Conservation (phyloP, 1,140 invertebrate genomes). For the Teleopsis dalmanni region DNA sequence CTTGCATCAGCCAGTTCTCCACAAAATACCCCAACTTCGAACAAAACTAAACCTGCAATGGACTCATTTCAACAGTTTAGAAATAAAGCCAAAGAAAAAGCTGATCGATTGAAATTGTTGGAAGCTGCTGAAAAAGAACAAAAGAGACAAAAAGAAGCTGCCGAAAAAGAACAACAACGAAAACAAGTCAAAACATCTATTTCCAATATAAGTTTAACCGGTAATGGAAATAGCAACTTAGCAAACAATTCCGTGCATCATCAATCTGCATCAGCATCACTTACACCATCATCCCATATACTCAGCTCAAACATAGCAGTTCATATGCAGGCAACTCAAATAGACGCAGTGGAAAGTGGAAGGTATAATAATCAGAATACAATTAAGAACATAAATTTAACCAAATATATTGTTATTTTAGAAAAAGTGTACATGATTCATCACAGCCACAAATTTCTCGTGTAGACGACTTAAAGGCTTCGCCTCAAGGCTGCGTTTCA, state of each 20-base stretch:
- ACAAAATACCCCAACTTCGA: slow-evolving; percentile 53
- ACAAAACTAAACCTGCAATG: slow-evolving; percentile 60
- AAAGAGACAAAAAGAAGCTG: slow-evolving; percentile 73
- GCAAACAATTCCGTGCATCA: slow-evolving; percentile 3
- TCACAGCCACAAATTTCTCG: slow-evolving; percentile 41
- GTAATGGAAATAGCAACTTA: slow-evolving; percentile 14
- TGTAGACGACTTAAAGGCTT: slow-evolving; percentile 51
- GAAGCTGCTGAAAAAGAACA: slow-evolving; percentile 76
- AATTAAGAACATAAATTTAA: not conserved
- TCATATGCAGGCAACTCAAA: slow-evolving; percentile 20
- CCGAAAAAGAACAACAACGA: slow-evolving; percentile 47
- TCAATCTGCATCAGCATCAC: not conserved
- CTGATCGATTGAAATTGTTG: slow-evolving; percentile 78
- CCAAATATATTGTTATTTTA: slow-evolving; percentile 19
- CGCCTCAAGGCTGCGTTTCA: slow-evolving; percentile 44
- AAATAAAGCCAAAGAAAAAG: slow-evolving; percentile 91
- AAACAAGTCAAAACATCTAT: slow-evolving; percentile 56
- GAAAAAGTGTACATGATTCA: slow-evolving; percentile 47
- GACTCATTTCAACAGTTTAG: slow-evolving; percentile 76
- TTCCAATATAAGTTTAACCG: slow-evolving; percentile 2
- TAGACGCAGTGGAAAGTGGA: slow-evolving; percentile 38
- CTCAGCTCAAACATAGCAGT: slow-evolving; percentile 15
- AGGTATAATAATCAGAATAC: slow-evolving; percentile 18
- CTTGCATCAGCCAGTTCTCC: slow-evolving; percentile 74
- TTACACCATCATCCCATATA: slow-evolving; percentile 17